These are phyloP conservation scores for Falcaria lacertinaria DNA, from an alignment of 2,888 invertebrate species.

Conservation along the genomic window DNA sequence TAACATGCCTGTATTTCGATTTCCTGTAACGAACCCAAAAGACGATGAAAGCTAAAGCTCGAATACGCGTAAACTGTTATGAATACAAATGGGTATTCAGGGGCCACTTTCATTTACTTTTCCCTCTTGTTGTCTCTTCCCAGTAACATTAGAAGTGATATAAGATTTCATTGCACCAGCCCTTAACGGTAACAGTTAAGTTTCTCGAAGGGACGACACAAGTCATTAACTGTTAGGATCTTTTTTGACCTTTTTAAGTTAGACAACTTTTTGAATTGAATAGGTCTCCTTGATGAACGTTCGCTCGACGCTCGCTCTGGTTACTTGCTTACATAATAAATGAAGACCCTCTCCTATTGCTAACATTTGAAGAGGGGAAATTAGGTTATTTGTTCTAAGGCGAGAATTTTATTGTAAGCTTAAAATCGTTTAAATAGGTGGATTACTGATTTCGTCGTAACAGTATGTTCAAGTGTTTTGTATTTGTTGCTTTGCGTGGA, in stretches of 20 bases:
- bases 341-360: conserved; percentile 25
- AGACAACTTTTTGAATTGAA: conserved; percentile 62
- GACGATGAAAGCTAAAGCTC: neutral
- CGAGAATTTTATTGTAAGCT: neutral
- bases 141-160: conserved; percentile 3
- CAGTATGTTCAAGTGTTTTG: too few species aligned
- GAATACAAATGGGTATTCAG: neutral
- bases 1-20: neutral
- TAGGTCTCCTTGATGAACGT: conserved; percentile 37
- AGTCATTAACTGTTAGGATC: conserved; percentile 20
- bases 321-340: conserved; percentile 50
- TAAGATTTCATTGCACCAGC: conserved; percentile 5
- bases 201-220: conserved; percentile 6
- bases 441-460: too few species aligned
- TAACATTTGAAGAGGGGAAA: conserved; percentile 2
- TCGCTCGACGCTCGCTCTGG: conserved; percentile 22
- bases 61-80: neutral
- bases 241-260: conserved; percentile 27
- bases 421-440: neutral
- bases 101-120: conserved; percentile 7
- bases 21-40: neutral
- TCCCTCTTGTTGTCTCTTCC: conserved; percentile 2
- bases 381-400: conserved; percentile 5
- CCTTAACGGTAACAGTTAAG: conserved; percentile 6
- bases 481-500: too few species aligned